phyloP scores from a whole-genome alignment of 2,797 vertebrate species.

The Miichthys miiuy region DNA sequence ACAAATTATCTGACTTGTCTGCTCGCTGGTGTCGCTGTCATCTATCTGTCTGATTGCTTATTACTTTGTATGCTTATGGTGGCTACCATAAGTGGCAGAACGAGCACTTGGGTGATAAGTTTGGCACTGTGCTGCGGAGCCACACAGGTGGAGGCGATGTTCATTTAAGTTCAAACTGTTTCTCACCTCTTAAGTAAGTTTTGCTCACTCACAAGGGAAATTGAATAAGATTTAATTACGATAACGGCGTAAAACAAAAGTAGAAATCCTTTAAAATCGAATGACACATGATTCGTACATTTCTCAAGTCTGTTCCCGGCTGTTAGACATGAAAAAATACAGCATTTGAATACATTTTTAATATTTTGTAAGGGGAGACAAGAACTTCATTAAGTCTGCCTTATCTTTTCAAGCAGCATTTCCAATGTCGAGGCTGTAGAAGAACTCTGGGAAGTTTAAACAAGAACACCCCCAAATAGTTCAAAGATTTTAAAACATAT shows the following conservation, averaged over 20 bases:
- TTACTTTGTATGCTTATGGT: background rate
- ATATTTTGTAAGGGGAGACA: constrained; percentile 25
- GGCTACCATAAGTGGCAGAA: constrained; percentile 34
- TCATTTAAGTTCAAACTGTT: constrained; percentile 14
- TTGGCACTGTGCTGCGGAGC: constrained; percentile 12
- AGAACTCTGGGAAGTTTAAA: constrained; percentile 37
- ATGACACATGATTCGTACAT: constrained; percentile 24
- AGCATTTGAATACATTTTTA: constrained; percentile 49
- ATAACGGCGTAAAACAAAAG: background rate
- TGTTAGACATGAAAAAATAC: background rate
- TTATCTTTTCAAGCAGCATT: constrained; percentile 43
- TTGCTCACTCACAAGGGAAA: background rate
- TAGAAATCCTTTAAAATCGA: constrained; percentile 20
- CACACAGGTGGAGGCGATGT: background rate
- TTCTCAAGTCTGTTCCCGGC: constrained; percentile 16
- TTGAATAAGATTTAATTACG: constrained; percentile 2
- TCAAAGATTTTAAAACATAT: constrained; percentile 50
- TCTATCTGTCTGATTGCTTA: constrained; percentile 13
- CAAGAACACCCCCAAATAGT: constrained; percentile 34
- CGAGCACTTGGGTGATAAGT: constrained; percentile 42
- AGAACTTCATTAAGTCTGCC: constrained; percentile 40
- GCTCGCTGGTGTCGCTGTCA: constrained; percentile 3
- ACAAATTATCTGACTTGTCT: background rate
- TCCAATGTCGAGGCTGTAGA: constrained; percentile 17
- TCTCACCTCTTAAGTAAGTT: constrained; percentile 1